Evolutionary conservation across 1,140 invertebrate genomes (phyloP).

Genomic region (Euschistus heros): DNA sequence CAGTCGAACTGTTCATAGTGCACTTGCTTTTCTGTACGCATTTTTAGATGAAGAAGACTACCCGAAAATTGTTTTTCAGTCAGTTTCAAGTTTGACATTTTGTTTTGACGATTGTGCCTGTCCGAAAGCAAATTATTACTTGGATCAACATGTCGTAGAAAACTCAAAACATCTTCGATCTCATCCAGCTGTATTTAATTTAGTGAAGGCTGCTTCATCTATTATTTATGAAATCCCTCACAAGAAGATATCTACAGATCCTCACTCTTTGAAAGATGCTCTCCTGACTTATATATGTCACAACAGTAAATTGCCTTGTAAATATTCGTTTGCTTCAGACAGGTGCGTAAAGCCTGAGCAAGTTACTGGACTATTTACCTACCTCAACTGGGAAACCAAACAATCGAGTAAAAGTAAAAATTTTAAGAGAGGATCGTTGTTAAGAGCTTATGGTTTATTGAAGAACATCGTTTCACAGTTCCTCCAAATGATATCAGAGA

Average conservation of each 20-base stretch:
- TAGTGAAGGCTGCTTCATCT: conserved; percentile 49
- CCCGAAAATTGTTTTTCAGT: conserved; percentile 43
- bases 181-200: conserved; percentile 54
- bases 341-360: conserved; percentile 52
- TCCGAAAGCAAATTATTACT: conserved; percentile 53
- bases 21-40: conserved; percentile 65
- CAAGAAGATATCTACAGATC: conserved; percentile 47
- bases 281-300: conserved; percentile 76
- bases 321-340: conserved; percentile 23
- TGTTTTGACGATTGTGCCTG: conserved; percentile 76
- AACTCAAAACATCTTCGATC: conserved; percentile 44
- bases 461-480: conserved; percentile 66
- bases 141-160: conserved; percentile 41
- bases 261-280: conserved; percentile 65
- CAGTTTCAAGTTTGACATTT: conserved; percentile 72
- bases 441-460: conserved; percentile 64
- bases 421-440: conserved; percentile 52
- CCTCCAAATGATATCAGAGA: conserved; percentile 63
- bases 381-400: conserved; percentile 60
- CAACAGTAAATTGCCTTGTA: conserved; percentile 61
- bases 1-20: conserved; percentile 79
- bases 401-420: conserved; percentile 51
- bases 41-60: conserved; percentile 50
- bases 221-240: conserved; percentile 48
- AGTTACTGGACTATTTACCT: conserved; percentile 59